Percentiles rank a stretch among this genome's conserved stretches.
These are phyloP conservation scores for Platycnemis pennipes DNA, from an alignment of 2,888 invertebrate genomes.

Conservation along the genomic window DNA sequence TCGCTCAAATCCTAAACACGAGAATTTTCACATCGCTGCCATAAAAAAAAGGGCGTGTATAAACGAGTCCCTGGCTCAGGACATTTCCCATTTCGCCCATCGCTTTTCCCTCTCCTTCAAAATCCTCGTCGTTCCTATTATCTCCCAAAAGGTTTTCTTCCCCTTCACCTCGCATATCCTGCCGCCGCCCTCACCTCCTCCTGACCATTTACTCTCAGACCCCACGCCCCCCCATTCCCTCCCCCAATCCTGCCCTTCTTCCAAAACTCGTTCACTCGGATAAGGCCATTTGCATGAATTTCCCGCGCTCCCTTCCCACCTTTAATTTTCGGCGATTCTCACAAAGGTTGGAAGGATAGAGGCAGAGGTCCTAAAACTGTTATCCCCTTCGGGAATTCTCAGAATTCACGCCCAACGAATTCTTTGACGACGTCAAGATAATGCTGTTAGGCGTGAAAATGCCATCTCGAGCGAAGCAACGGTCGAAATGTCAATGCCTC, in stretches of 20 bases:
- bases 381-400: not conserved
- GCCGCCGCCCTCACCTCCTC: not conserved
- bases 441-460: not conserved
- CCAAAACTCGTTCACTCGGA: not conserved
- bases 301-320: not conserved
- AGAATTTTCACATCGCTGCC: not conserved
- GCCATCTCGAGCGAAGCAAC: not conserved
- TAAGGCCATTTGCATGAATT: conserved; percentile 22
- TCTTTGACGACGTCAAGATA: not conserved
- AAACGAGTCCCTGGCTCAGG: not conserved
- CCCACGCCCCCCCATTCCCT: not conserved
- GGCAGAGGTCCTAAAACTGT: not conserved
- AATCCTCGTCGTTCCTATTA: not conserved
- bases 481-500: not conserved
- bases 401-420: not conserved
- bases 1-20: no score
- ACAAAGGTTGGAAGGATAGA: not conserved
- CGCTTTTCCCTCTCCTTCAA: not conserved
- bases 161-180: not conserved
- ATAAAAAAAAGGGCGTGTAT: not conserved
- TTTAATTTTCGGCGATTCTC: not conserved
- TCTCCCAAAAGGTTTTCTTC: not conserved
- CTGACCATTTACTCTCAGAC: not conserved
- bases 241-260: not conserved
- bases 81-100: not conserved